Evolutionary conservation across 1,140 invertebrate genomes (phyloP), one percentile per base, ranked within the genome.

Genomic region (Drosophila santomea): DNA sequence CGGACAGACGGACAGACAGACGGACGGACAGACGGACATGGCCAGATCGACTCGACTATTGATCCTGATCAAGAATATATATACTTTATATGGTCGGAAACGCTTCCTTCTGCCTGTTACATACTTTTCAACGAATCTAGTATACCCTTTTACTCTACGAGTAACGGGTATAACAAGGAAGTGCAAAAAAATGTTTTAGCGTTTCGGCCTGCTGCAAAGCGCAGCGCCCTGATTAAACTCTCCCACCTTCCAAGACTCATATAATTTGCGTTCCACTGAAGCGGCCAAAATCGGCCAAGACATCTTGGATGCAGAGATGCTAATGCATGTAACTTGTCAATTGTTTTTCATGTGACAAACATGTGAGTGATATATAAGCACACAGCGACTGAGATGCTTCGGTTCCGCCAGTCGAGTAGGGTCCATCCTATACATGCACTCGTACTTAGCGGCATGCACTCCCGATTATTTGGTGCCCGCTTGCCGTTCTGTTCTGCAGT

Each of bases 331-430:
- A 85, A 89, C 84, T 89, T 89, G 84, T 89, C 84, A 89, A 85
- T 89, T 89, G 84, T 90, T 89, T 89, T 85, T 89, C 84, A 89
- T 90, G 77, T 84, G 84, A 89, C 84, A 89, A 84, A 84, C 74
- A 89, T 84, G 80, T 80, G 85, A 89, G 84, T 88, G 84, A 88
- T 88, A 89, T 88, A 89, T 89, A 88, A 88, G 89, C 84, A 88
- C 84, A 84, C 85, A 74, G 80, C 59, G 51, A 74, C 39, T 11
- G 25, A 28, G 47, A 43, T 48, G 62, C 44, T 35, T 56, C 44
- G 43, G 60, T 52, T 51, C 56, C 58, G 48, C 44, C 57, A 47
- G 62, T 47, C 41, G 58, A 59, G 61, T 55, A 77, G 79, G 79
- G 72, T 72, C 78, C 71, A 81, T 77, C 51, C 80, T 54, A 74